Evolutionary conservation across 1,140 invertebrate genomes (phyloP).

Genomic region (Fopius arisanus): DNA sequence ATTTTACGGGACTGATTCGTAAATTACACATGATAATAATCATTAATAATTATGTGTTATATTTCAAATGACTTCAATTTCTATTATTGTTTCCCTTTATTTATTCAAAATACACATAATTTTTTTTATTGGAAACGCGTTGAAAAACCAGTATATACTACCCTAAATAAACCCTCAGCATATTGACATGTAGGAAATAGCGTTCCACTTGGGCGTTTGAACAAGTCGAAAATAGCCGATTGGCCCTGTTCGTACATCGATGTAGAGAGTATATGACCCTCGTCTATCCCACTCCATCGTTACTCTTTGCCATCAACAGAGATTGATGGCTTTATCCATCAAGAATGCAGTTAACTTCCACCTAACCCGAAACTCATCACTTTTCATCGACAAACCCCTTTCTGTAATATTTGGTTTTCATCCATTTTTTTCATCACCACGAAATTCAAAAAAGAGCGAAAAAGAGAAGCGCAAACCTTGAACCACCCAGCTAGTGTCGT

Average conservation of each 20-base stretch:
- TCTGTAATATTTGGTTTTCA: background rate
- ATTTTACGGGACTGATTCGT: no score
- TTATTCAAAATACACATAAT: no score
- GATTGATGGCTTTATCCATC: constrained; percentile 27
- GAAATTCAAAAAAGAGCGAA: background rate
- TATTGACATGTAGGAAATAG: constrained; percentile 5
- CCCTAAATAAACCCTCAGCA: background rate
- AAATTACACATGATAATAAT: no score
- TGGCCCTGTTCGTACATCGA: background rate
- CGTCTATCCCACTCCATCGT: background rate
- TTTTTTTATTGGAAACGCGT: no score
- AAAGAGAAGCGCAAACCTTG: no score
- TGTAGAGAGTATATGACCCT: background rate
- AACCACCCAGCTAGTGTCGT: no score
- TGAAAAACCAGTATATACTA: no score
- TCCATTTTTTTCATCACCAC: background rate
- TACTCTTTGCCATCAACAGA: constrained; percentile 13
- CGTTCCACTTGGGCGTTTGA: background rate
- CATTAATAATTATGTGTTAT: no score
- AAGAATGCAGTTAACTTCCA: constrained; percentile 18
- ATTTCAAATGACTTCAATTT: no score
- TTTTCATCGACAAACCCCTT: background rate
- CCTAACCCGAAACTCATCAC: constrained; percentile 16
- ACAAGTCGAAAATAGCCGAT: constrained; percentile 8
- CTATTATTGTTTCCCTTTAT: no score